Conservation (phyloP, 2,888 invertebrate species). For the Syritta pipiens region DNA sequence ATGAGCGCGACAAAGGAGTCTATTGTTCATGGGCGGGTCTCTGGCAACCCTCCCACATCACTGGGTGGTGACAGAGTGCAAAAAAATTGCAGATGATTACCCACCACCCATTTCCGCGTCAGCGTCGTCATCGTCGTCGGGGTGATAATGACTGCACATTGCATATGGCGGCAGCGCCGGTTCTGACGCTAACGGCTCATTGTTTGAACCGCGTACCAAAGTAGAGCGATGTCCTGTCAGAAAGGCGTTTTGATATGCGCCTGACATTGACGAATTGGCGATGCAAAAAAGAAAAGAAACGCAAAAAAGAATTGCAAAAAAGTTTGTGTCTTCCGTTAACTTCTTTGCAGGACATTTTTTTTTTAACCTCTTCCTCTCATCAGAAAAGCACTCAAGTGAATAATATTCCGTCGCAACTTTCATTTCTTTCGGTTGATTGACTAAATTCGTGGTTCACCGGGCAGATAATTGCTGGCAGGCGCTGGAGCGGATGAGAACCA, state of each 20-base stretch:
- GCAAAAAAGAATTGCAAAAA: no score
- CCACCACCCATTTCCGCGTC: constrained; percentile 52
- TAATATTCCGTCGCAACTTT: constrained; percentile 42
- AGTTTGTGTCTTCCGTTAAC: background rate
- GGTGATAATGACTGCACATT: constrained; percentile 46
- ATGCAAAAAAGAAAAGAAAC: constrained; percentile 22
- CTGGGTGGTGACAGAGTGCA: constrained; percentile 4
- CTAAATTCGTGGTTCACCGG: constrained; percentile 11
- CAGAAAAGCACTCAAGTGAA: constrained; percentile 60
- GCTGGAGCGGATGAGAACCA: constrained; percentile 33
- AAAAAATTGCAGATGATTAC: constrained; percentile 54
- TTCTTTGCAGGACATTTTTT: constrained; percentile 21
- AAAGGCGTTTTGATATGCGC: constrained; percentile 75
- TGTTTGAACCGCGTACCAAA: constrained; percentile 19
- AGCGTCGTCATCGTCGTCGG: background rate
- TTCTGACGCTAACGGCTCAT: no score
- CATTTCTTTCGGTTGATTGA: constrained; percentile 55
- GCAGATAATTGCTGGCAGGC: constrained; percentile 7
- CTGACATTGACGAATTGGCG: constrained; percentile 79
- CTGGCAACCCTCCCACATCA: constrained; percentile 1
- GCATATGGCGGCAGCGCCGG: constrained; percentile 39
- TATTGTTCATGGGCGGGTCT: constrained; percentile 15
- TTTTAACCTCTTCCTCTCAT: constrained; percentile 14
- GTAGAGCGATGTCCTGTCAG: constrained; percentile 55
- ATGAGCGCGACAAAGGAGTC: constrained; percentile 30